These are phyloP conservation scores for Halocynthia roretzi DNA, from an alignment of 23 tunicate genomes.

Conservation along the genomic window DNA sequence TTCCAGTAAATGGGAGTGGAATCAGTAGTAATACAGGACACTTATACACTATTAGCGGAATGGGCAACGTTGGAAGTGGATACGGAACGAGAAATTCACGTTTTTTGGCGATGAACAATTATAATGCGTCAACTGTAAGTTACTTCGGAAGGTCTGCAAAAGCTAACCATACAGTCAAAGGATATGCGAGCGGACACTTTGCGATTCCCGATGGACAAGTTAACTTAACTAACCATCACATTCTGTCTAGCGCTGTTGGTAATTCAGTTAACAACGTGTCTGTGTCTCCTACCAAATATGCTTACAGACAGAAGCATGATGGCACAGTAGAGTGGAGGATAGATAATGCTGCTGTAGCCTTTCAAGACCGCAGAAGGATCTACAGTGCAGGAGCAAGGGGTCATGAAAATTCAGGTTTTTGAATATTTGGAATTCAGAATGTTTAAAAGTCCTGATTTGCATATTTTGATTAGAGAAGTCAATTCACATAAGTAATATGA, in stretches of 20 bases:
- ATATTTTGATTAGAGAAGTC: too few species aligned
- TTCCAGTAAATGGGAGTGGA: background rate
- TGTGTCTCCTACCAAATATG: constrained; percentile 6
- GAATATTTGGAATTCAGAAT: background rate
- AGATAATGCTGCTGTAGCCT: constrained; percentile 16
- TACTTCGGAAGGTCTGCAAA: constrained; percentile 9
- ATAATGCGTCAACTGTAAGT: background rate
- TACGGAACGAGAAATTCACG: constrained; percentile 4
- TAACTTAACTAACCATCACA: constrained; percentile 17
- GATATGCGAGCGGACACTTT: background rate
- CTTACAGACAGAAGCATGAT: constrained; percentile 27
- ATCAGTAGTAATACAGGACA: constrained; percentile 10
- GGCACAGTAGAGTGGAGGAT: constrained; percentile 25
- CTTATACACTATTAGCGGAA: constrained; percentile 15
- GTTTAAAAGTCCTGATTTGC: too few species aligned
- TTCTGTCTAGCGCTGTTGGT: constrained; percentile 17
- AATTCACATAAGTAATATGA: too few species aligned
- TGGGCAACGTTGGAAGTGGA: background rate
- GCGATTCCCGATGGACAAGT: constrained; percentile 30
- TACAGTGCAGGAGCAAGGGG: constrained; percentile 22
- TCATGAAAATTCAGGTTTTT: constrained; percentile 19
- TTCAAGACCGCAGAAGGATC: constrained; percentile 20
- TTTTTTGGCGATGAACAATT: constrained; percentile 1
- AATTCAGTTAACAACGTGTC: constrained; percentile 8
- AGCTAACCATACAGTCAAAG: background rate